Base-by-base conservation (phyloP, 2,113 vertebrate species). In the Boulengerochromis microlepis region DNA sequence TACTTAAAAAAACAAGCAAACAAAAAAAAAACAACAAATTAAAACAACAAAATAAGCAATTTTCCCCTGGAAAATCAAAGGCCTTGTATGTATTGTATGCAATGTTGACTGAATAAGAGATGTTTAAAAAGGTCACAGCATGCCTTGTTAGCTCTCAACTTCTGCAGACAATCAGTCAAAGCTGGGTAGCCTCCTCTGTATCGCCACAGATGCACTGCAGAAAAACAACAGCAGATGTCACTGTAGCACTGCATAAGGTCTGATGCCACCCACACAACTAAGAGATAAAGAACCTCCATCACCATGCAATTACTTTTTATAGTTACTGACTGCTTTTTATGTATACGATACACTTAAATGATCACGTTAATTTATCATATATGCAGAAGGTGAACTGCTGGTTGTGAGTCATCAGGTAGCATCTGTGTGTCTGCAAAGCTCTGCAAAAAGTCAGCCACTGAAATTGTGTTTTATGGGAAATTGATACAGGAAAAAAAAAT, bases 131-230 rank as follows among this genome's bases (percentile, higher is more conserved):
- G 64, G 16, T 35, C 6, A 13, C 29, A 76, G 40, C 31, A 12
- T 96, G 98, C 99, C 98, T 98, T 96, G 88, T 98, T 98, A 59
- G 91, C 95, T 84, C 95, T 97, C 38, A 99, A 94, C 92, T 98
- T 99, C 91, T 92, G 95, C 95, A 99, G 97, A 86, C 97, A 98
- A 81, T 99, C 97, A 61, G 93, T 98, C 91, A 99, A 95, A 6
- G 98, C 97, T 1, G 98, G 98, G 94, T 98, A 99, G 18, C 99
- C 98, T 1, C 98, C 98, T 2, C 96, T 97, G 96, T 99, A 99
- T 35, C 98, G 95, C 99, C 99, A 99, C 6, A 99, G 96, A 87
- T 99, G 99, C 93, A 99, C 98, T 99, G 90, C 91, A 88, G 64
- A n/a, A 80, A 91, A 42, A 82, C 6, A 95, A 82, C 96, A 96